Base-by-base conservation (phyloP, 2,797 vertebrate genomes). In the Dendrocincla fuliginosa region DNA sequence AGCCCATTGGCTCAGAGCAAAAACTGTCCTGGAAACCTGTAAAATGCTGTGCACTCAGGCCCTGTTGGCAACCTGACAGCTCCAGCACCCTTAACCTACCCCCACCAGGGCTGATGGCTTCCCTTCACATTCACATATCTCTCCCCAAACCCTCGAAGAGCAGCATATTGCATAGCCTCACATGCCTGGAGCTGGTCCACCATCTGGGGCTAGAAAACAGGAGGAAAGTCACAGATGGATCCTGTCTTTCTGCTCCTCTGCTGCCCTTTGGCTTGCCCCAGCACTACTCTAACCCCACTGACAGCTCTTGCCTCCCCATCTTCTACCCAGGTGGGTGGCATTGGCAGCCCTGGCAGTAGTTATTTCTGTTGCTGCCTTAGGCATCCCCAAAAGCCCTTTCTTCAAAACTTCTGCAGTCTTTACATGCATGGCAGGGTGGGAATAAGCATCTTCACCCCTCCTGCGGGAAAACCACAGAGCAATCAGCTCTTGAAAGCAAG, bases 81-180 rank as follows among this genome's bases (percentile, higher is more conserved):
- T 56, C 59, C 64, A 80, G 64, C 3, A 5, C 47, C 47, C 39
- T 50, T 16, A 61, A n/a, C 6, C 9, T 15, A 35, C 35, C 35
- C 35, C 35, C 35, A 7, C 23, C 1, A 4, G 28, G 30, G 44
- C 27, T 76, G 49, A 37, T 3, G 9, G 37, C 10, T 79, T 16
- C 32, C 19, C 25, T 55, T 59, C 47, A n/a, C 17, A 44, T 25
- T 52, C 11, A 32, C 7, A 1, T 39, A 7, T 33, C 33, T 61
- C 59, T 47, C 14, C 6, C 10, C 0, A 3, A 10, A 6, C 9
- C 35, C 39, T 69, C 11, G 25, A 89, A 47, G n/a, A 46, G 18
- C 0, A 1, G 5, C 7, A 27, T 42, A 20, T 52, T 49, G 11
- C n/a, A n/a, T 6, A 28, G 42, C 13, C n/a, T 16, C 2, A 1